Percentiles rank a stretch among this genome's conserved stretches.
These are phyloP conservation scores for Perccottus glenii DNA, from an alignment of 2,113 vertebrate species.

Conservation along the genomic window DNA sequence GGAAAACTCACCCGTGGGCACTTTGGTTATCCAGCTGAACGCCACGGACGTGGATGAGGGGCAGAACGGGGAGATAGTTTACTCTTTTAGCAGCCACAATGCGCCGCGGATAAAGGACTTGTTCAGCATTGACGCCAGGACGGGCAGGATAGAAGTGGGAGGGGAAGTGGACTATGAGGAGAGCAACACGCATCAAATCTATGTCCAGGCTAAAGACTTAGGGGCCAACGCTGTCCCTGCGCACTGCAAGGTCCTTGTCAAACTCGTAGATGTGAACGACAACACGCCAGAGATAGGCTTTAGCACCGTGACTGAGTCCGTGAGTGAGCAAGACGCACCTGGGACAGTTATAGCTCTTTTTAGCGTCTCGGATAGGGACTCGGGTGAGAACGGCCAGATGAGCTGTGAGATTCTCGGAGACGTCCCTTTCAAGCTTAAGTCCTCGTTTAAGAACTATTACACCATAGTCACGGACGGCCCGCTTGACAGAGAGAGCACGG, in stretches of 20 bases:
- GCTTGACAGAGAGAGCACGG: conserved; percentile 89
- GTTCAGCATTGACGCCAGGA: conserved; percentile 85
- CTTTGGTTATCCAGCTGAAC: conserved; percentile 92
- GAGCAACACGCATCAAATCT: conserved; percentile 91
- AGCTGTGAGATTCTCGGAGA: conserved; percentile 92
- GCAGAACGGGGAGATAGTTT: conserved; percentile 95
- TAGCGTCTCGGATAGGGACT: conserved; percentile 95
- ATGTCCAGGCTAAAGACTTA: conserved; percentile 95
- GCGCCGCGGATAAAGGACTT: conserved; percentile 88
- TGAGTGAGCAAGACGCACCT: conserved; percentile 91
- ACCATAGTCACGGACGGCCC: conserved; percentile 93
- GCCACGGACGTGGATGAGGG: conserved; percentile 97
- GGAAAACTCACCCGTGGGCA: conserved; percentile 93
- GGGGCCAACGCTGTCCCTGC: conserved; percentile 96
- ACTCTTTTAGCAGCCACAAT: conserved; percentile 95
- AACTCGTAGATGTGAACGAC: conserved; percentile 94
- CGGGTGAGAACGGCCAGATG: conserved; percentile 93
- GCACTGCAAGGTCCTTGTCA: conserved; percentile 96
- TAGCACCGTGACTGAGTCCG: conserved; percentile 95
- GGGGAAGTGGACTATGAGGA: conserved; percentile 97
- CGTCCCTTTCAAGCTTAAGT: conserved; percentile 94
- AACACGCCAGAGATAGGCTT: conserved; percentile 97
- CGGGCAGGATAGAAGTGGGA: conserved; percentile 89
- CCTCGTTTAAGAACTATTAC: conserved; percentile 96
- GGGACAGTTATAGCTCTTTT: conserved; percentile 96